These are phyloP conservation scores for Therioaphis trifolii DNA, from an alignment of 2,888 invertebrate genomes.

Conservation along the genomic window DNA sequence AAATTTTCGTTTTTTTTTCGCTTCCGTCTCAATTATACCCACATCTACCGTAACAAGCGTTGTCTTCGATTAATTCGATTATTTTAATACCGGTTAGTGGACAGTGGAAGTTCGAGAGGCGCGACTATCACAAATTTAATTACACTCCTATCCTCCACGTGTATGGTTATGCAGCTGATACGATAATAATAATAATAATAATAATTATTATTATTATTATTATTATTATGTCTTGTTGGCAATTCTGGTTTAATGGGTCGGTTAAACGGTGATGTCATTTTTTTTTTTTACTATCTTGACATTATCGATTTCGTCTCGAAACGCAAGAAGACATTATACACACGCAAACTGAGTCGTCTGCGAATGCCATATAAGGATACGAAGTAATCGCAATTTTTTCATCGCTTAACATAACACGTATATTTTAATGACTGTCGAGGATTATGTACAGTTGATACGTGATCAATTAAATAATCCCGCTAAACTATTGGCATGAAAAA, in stretches of 20 bases:
- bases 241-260: slow-evolving; percentile 3
- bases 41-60: too few species aligned
- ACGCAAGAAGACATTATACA: not conserved
- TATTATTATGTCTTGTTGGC: not conserved
- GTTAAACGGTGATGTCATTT: slow-evolving; percentile 18
- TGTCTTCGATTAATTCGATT: not conserved
- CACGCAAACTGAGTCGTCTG: not conserved
- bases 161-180: not conserved
- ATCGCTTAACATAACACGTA: not conserved
- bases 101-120: not conserved
- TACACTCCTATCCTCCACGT: slow-evolving; percentile 1
- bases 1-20: not conserved
- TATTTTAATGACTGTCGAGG: not conserved
- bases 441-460: not conserved
- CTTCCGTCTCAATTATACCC: not conserved
- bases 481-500: not conserved
- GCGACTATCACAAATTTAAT: not conserved
- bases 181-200: not conserved
- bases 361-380: slow-evolving; percentile 22
- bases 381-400: slow-evolving; percentile 29
- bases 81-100: not conserved
- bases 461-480: not conserved
- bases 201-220: slow-evolving; percentile 6
- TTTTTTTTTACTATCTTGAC: slow-evolving; percentile 21
- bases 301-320: not conserved